Percentiles rank a stretch among this genome's conserved stretches.
Conservation (phyloP, 1,140 invertebrate species). For the Danaus plexippus region DNA sequence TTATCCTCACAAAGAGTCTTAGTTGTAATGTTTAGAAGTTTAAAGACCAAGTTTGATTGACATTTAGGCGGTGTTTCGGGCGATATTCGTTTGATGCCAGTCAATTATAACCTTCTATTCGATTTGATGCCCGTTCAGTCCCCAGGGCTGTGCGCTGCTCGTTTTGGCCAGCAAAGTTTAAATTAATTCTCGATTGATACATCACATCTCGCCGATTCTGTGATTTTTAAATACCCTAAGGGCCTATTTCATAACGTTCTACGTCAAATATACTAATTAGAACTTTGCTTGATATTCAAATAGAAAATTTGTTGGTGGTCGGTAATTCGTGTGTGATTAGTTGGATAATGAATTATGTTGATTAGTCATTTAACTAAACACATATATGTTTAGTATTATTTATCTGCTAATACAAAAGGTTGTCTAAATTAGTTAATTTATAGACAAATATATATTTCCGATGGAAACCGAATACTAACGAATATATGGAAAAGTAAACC, state of each 20-base stretch:
- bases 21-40: constrained; percentile 16
- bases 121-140: constrained; percentile 60
- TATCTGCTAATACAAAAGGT: no score
- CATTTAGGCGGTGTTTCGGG: constrained; percentile 27
- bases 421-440: no score
- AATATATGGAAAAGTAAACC: no score
- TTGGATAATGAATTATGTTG: constrained; percentile 3
- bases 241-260: constrained; percentile 30
- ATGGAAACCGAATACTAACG: no score
- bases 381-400: not conserved
- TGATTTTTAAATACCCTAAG: constrained; percentile 56
- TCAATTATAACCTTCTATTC: constrained; percentile 68
- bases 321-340: constrained; percentile 6
- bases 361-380: constrained; percentile 7
- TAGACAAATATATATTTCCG: no score
- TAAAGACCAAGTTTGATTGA: constrained; percentile 42
- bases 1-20: constrained; percentile 22
- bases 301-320: constrained; percentile 3
- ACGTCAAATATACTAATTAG: constrained; percentile 25
- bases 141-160: constrained; percentile 48
- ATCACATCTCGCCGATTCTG: constrained; percentile 50
- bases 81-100: constrained; percentile 47
- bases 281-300: constrained; percentile 13
- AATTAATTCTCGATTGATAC: constrained; percentile 68
- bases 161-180: constrained; percentile 64